A percentile compares a stretch with the other conserved stretches of the same genome.
These are phyloP conservation scores for Gorsachius magnificus DNA, from an alignment of 2,797 vertebrate species.

Conservation along the genomic window DNA sequence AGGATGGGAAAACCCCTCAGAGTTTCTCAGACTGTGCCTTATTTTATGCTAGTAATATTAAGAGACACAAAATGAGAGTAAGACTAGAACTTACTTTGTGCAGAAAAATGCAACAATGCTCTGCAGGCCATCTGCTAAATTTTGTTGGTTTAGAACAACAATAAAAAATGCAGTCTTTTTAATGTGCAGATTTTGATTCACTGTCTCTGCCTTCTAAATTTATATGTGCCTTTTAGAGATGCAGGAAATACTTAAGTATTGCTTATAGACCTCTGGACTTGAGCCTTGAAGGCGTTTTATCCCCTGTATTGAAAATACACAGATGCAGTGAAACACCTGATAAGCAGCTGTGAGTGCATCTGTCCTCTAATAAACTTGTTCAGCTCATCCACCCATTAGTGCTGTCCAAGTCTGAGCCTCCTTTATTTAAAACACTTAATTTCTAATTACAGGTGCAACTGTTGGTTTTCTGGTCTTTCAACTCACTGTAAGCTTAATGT, in stretches of 20 bases:
- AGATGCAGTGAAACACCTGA: background rate
- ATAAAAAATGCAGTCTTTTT: background rate
- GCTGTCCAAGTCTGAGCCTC: background rate
- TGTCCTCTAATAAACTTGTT: background rate
- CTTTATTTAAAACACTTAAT: background rate
- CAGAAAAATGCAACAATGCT: background rate
- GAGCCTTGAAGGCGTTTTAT: background rate
- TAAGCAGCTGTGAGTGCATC: background rate
- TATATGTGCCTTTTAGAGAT: background rate
- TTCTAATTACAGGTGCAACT: background rate
- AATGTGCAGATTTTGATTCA: background rate
- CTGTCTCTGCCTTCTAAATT: background rate
- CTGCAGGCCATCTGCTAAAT: background rate
- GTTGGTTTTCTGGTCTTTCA: background rate
- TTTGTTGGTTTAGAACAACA: background rate
- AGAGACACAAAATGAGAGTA: background rate
- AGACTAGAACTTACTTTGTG: background rate
- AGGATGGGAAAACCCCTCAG: background rate
- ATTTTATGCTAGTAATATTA: background rate
- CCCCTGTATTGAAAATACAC: background rate
- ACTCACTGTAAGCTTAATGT: background rate
- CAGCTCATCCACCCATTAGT: background rate
- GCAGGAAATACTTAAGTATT: background rate
- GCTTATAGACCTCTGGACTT: background rate
- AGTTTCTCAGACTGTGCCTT: background rate